Base-by-base conservation (phyloP, 2,888 invertebrate genomes). In the Neocrepidodera transversa region DNA sequence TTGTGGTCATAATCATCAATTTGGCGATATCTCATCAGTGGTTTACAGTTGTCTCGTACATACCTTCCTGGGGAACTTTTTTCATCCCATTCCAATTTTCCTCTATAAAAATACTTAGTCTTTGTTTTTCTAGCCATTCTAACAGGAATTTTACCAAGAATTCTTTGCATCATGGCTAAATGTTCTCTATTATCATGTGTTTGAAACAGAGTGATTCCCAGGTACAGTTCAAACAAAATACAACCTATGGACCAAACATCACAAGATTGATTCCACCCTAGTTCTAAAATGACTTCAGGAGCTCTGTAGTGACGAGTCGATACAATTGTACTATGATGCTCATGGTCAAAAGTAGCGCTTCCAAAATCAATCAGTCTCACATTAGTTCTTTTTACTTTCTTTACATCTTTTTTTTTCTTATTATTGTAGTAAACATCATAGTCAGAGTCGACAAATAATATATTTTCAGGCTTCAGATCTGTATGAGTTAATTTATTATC, bases 211-310 rank as follows among this genome's bases (percentile, higher is more conserved):
- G 98, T 98, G 77, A 95, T 95, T 71, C 98, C 97, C 77, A 97
- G 87, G 83, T 98, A 97, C 74, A 99, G 83, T 84, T 99, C 99
- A 83, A 99, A 99, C 82, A 99, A 89, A 73, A 99, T 99, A 82
- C 99, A 99, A 16, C 99, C 99, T 77, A 99, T 92, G 49, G 97
- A 97, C 99, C 99, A 99, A 60, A 99, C 97, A 83, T 99, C 99
- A 82, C 99, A 99, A n/a, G 98, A 96, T 81, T 99, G 97, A 48
- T 94, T 85, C 99, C 99, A 99, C 43, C 98, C 98, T 71, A 99
- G 84, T 83, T 99, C 94, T 81, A 97, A 85, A 81, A 99, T 98
- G 74, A 99, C 99, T 85, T 99, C 99, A 1, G 99, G 99, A 69
- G 99, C 96, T 78, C 99, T 85, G 83, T 99, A 99, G 80, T 99